Base-by-base conservation (phyloP, 2,113 vertebrate genomes). In the Eleginops maclovinus region DNA sequence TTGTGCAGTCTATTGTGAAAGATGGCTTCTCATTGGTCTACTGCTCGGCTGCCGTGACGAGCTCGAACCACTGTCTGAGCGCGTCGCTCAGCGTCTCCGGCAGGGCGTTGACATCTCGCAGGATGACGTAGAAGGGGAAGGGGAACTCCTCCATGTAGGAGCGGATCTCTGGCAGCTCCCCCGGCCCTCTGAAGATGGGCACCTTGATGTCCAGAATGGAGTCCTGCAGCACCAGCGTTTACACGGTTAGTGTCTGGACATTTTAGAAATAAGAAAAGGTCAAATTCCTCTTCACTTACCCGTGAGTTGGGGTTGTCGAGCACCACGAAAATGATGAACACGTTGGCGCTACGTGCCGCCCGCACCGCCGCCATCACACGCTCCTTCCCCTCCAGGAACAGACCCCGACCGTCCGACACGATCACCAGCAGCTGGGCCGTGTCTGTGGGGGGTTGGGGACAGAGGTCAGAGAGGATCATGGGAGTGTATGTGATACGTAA, bases 141-240 rank as follows among this genome's bases (percentile, higher is more conserved):
- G 98, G 98, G 86, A 99, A 99, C 92, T 99, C 98, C 1, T 99
- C 98, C 96, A 99, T 98, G 92, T 99, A 99, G 24, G 98, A 97
- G 75, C 94, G 95, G 91, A 99, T 99, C 93, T 99, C 97, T 0
- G 97, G 97, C 81, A 98, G 81, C 81, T 98, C 97, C 77, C 97
- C 97, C 0, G 96, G 96, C 12, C 94, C 96, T 92, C 95, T 97
- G 90, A 99, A 99, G 77, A 99, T 93, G 43, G 98, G 98, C 71
- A 99, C 97, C 95, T 98, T 99, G 91, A 99, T 99, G 88, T 99
- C 98, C 94, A 99, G 88, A 88, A 99, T 96, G 31, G 98, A 99
- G 93, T 99, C 96, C 98, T 99, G 93, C 55, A 62, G 50, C 24
- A 60, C 14, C 26, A 0, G 10, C 1, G 0, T 41, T 50, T 15